phyloP scores from a whole-genome alignment of 2,113 vertebrate genomes.

The Anser brachyrhynchus region DNA sequence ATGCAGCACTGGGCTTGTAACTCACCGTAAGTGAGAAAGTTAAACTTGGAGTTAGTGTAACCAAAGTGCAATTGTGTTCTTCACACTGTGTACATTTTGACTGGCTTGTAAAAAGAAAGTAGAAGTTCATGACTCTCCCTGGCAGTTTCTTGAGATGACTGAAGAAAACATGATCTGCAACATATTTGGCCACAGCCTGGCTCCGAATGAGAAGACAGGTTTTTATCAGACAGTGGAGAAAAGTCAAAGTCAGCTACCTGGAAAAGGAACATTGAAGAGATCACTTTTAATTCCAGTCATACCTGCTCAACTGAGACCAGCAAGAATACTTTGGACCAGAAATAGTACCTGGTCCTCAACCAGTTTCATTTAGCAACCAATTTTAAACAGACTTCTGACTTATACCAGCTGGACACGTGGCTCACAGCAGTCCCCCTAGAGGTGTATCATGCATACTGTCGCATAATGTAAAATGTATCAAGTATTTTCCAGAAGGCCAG shows the following conservation, averaged over 20 bases:
- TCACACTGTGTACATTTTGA: slow-evolving; percentile 76
- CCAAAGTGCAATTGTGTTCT: background rate
- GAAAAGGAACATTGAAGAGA: background rate
- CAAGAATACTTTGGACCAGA: background rate
- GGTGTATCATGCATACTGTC: background rate
- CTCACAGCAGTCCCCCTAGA: background rate
- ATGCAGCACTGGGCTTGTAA: background rate
- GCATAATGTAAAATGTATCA: background rate
- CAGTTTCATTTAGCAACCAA: background rate
- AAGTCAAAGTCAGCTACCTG: slow-evolving; percentile 80
- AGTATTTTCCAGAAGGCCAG: background rate
- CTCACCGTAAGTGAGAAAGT: background rate
- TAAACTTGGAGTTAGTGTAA: background rate
- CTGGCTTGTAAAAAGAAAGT: slow-evolving; percentile 70
- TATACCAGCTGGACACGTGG: background rate
- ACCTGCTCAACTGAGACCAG: background rate
- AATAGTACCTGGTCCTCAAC: background rate
- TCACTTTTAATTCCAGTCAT: background rate
- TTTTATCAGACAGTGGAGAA: slow-evolving; percentile 71
- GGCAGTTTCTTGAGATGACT: slow-evolving; percentile 42
- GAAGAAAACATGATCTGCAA: slow-evolving; percentile 63
- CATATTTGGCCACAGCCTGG: slow-evolving; percentile 60
- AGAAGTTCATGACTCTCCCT: slow-evolving; percentile 72
- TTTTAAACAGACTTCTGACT: background rate
- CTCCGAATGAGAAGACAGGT: background rate